A percentile compares a stretch with the other conserved stretches of the same genome.
These are phyloP conservation scores for Sebastes schlegelii DNA, from an alignment of 2,113 vertebrate genomes.

Conservation along the genomic window DNA sequence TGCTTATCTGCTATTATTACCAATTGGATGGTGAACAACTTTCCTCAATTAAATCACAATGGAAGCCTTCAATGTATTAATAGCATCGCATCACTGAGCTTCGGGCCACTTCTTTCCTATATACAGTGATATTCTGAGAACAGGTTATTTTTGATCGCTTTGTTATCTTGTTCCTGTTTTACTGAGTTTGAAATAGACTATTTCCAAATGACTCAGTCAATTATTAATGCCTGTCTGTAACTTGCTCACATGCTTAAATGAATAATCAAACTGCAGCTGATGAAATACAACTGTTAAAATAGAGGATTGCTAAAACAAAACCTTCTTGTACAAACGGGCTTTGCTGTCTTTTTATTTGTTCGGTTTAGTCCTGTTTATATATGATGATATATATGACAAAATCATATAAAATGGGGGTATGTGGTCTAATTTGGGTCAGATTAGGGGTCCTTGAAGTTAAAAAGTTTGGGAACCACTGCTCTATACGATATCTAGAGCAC, in stretches of 20 bases:
- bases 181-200: background rate
- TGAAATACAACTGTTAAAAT: background rate
- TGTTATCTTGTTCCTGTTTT: background rate
- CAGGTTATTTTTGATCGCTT: background rate
- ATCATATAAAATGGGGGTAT: too few relatives aligned
- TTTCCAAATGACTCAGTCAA: background rate
- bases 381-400: too few relatives aligned
- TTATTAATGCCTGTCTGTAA: background rate
- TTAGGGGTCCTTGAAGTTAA: too few relatives aligned
- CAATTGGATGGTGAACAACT: background rate
- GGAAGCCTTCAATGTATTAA: background rate
- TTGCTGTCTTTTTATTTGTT: constrained; percentile 2
- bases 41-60: background rate
- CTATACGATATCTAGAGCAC: too few relatives aligned
- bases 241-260: constrained; percentile 2
- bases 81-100: background rate
- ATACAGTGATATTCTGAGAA: background rate
- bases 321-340: background rate
- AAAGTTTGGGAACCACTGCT: too few relatives aligned
- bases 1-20: background rate
- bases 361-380: background rate
- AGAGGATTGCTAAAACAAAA: background rate
- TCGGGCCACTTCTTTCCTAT: background rate
- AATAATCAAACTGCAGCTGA: background rate
- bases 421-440: too few relatives aligned